Evolutionary conservation across 2,797 vertebrate species (phyloP), one percentile per base, ranked within the genome.

Genomic region (Chelonia mydas): DNA sequence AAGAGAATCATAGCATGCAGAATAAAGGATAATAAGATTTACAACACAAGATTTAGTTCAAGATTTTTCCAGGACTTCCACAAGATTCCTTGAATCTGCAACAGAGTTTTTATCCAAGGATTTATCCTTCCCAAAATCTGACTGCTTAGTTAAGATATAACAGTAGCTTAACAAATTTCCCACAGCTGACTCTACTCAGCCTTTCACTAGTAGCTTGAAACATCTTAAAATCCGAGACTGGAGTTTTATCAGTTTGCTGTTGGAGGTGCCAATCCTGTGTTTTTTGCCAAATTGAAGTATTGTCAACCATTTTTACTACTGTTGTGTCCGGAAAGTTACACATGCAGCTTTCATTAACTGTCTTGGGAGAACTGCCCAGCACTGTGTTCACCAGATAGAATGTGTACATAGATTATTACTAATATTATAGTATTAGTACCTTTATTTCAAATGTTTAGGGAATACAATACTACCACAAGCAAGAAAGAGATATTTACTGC

Each of bases 1-100:
- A 19, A 28, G 28, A 21, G 0, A 1, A 27, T 3, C 31, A 31
- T 2, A 1, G 65, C 0, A 1, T 0, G 7, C 5, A 23, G 27
- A 77, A 65, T 3, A 41, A 59, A 21, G 53, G 47, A 49, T 2
- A 0, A 4, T 37, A 28, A 74, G 33, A 57, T 51, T 8, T 77
- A 45, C 45, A 27, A 45, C 27, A 28, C 7, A 28, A 49, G 25
- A 47, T 47, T 3, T 59, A 33, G 37, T 25, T 50, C 13, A 15
- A 31, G 41, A 47, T 33, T 41, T 57, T 45, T 27, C 6, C 54
- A 31, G 33, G 45, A 33, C 9, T 28, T 17, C 19, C 3, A 57
- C 16, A 25, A 68, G 37, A 6, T 6, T 31, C 28, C 54, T 57
- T 19, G 81, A 51, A 84, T 7, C 31, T 15, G 12, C 84, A 81